Conservation (phyloP, 1,140 invertebrate genomes). For the Drosophila trapezifrons region DNA sequence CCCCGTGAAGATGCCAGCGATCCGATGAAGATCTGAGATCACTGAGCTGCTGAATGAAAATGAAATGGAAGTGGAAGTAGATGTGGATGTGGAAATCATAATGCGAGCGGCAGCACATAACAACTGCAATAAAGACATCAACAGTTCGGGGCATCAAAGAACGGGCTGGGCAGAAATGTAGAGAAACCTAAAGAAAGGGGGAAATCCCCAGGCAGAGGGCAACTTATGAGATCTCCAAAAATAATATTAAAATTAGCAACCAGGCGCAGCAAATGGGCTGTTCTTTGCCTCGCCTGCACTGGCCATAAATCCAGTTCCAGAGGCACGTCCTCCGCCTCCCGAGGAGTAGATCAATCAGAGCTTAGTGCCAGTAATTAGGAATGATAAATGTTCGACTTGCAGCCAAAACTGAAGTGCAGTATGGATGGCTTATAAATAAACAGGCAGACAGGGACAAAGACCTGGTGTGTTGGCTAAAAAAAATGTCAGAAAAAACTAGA, state of each 20-base stretch:
- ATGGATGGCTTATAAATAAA: conserved; percentile 70
- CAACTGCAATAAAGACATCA: conserved; percentile 80
- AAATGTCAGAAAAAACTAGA: conserved; percentile 5
- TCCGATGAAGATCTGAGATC: conserved; percentile 49
- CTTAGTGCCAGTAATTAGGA: conserved; percentile 76
- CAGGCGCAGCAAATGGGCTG: conserved; percentile 77
- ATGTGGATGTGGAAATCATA: conserved; percentile 58
- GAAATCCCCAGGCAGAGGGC: conserved; percentile 33
- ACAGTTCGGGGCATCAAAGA: conserved; percentile 77
- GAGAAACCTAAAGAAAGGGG: neutral
- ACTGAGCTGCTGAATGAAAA: conserved; percentile 63
- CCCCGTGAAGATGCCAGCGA: conserved; percentile 69
- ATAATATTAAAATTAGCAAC: conserved; percentile 82
- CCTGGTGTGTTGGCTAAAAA: conserved; percentile 12
- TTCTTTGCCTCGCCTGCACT: conserved; percentile 18
- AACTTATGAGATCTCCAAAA: conserved; percentile 78
- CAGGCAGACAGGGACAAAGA: conserved; percentile 4
- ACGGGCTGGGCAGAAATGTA: conserved; percentile 8
- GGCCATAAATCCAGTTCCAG: conserved; percentile 56
- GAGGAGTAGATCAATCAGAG: conserved; percentile 71
- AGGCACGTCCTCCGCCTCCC: conserved; percentile 41
- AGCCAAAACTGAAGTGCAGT: conserved; percentile 35
- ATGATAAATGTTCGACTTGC: conserved; percentile 66
- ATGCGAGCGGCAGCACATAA: conserved; percentile 45
- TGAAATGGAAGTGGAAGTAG: conserved; percentile 29